phyloP scores from a whole-genome alignment of 2,797 vertebrate species.

The Sphaeramia orbicularis region DNA sequence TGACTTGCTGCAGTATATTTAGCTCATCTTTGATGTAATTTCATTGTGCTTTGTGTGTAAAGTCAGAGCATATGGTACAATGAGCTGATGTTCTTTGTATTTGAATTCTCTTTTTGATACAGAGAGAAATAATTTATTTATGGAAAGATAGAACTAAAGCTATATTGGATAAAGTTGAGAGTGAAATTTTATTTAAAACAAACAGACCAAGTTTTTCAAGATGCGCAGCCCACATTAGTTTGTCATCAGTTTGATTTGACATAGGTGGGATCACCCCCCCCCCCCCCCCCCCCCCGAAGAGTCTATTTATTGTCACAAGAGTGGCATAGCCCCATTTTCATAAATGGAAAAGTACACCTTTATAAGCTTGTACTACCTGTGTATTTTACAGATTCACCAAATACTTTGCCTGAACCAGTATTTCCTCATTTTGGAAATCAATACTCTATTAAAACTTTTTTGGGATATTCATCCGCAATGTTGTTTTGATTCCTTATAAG shows the following conservation, averaged over 20 bases:
- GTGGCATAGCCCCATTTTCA: constrained; percentile 91
- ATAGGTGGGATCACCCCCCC: constrained; percentile 71
- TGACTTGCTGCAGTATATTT: constrained; percentile 86
- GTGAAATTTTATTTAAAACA: constrained; percentile 85
- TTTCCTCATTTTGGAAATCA: constrained; percentile 96
- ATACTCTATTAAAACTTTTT: constrained; percentile 88
- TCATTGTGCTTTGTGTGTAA: constrained; percentile 69
- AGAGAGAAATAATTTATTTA: constrained; percentile 92
- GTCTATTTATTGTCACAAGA: constrained; percentile 96
- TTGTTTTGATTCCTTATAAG: too few species aligned
- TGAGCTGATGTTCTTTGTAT: constrained; percentile 81
- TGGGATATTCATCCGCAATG: constrained; percentile 35
- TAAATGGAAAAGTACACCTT: constrained; percentile 89
- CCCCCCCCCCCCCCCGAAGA: constrained; percentile 85
- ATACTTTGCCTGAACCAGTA: constrained; percentile 92
- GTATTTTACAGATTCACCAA: constrained; percentile 93
- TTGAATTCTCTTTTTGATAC: constrained; percentile 89
- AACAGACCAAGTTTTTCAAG: constrained; percentile 71
- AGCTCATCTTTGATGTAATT: constrained; percentile 86
- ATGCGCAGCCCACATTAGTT: constrained; percentile 69
- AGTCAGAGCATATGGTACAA: constrained; percentile 67
- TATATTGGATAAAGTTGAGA: constrained; percentile 85
- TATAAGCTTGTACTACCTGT: constrained; percentile 93
- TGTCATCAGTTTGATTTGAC: constrained; percentile 50
- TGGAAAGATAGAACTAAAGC: constrained; percentile 82